A percentile compares a stretch with the other conserved stretches of the same genome.
Conservation (phyloP, 1,140 invertebrate genomes). For the Tetramorium parvispinum region DNA sequence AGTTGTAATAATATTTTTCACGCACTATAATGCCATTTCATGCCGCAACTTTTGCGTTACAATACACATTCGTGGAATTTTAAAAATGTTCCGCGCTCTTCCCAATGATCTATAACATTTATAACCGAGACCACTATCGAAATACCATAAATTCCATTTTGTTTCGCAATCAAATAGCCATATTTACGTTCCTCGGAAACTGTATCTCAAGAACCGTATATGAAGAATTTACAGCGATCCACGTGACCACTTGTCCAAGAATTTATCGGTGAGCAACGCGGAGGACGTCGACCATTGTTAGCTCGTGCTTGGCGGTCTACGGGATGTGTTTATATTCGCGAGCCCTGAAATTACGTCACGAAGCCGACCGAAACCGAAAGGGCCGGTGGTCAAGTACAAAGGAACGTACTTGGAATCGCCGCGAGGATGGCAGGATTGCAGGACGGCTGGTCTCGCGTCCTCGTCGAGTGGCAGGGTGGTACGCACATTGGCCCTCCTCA, state of each 20-base stretch:
- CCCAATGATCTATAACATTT: neutral
- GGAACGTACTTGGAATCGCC: constrained; percentile 93
- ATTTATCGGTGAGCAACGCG: constrained; percentile 30
- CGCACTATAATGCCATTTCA: neutral
- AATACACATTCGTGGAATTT: neutral
- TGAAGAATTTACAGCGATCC: constrained; percentile 11
- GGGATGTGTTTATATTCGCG: constrained; percentile 65
- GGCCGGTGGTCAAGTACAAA: neutral
- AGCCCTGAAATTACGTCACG: constrained; percentile 75
- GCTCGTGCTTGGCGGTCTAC: constrained; percentile 65
- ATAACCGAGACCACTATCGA: neutral
- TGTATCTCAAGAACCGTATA: neutral
- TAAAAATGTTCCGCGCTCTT: neutral
- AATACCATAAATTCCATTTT: constrained; percentile 23
- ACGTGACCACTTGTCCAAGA: constrained; percentile 35
- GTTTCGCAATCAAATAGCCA: constrained; percentile 3
- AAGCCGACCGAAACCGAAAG: constrained; percentile 73
- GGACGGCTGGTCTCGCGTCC: constrained; percentile 93
- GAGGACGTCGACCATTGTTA: constrained; percentile 62
- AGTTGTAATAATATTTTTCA: neutral
- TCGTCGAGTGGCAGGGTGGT: constrained; percentile 95
- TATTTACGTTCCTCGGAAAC: neutral
- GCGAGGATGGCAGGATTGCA: constrained; percentile 96
- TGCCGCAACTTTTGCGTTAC: neutral
- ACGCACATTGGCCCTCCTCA: constrained; percentile 91